Percentiles rank a stretch among this genome's conserved stretches.
These are phyloP conservation scores for Lagodon rhomboides DNA, from an alignment of 2,797 vertebrate species.

Conservation along the genomic window DNA sequence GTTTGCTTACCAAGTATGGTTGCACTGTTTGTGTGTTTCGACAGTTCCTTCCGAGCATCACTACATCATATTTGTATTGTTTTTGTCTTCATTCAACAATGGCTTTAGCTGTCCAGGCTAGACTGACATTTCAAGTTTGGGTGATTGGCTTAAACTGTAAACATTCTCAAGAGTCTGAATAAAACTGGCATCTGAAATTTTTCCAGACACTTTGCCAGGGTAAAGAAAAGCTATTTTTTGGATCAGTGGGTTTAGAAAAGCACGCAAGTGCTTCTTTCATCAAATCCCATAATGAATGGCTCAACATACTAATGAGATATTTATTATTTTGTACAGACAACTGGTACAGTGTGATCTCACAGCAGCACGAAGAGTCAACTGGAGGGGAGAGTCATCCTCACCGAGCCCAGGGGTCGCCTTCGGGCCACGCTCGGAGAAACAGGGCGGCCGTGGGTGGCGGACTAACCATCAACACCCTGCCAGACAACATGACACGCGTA, in stretches of 20 bases:
- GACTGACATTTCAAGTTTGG: constrained; percentile 28
- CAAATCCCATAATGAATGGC: not conserved
- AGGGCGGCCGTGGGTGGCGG: constrained; percentile 84
- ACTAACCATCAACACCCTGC: constrained; percentile 88
- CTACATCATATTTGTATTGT: constrained; percentile 36
- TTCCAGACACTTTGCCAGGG: constrained; percentile 14
- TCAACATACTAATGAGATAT: constrained; percentile 24
- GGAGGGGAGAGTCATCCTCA: constrained; percentile 28
- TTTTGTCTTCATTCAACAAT: constrained; percentile 51
- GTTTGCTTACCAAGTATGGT: constrained; percentile 64
- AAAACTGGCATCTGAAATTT: constrained; percentile 28
- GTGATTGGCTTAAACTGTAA: constrained; percentile 37
- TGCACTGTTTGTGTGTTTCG: constrained; percentile 47
- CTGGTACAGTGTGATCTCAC: constrained; percentile 43
- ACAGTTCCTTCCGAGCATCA: constrained; percentile 31
- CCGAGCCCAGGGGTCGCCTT: constrained; percentile 48
- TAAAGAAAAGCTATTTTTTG: not conserved
- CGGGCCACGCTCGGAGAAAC: constrained; percentile 74
- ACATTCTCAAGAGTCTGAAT: constrained; percentile 36
- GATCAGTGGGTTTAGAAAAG: constrained; percentile 11
- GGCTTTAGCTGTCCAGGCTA: constrained; percentile 22
- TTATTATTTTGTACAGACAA: constrained; percentile 60
- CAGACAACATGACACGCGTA: constrained; percentile 85
- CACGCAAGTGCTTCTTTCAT: not conserved
- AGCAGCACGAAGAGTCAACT: constrained; percentile 28